Evolutionary conservation across 2,888 invertebrate genomes (phyloP).

Genomic region (Monochamus alternatus): DNA sequence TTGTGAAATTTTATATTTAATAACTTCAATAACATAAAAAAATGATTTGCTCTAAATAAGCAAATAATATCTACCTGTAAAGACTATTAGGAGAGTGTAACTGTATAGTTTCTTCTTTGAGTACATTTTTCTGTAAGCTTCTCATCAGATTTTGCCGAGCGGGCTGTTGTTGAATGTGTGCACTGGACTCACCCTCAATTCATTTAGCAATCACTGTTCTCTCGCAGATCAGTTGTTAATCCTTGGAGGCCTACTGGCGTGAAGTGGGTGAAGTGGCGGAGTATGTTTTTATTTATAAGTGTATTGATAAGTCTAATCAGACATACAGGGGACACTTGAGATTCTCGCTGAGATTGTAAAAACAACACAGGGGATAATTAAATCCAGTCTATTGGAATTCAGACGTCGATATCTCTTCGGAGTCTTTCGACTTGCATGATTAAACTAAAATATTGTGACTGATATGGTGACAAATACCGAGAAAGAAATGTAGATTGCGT

Average conservation of each 20-base stretch:
- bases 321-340: constrained; percentile 1
- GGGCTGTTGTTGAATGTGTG: not conserved
- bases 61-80: constrained; percentile 7
- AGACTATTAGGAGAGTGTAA: constrained; percentile 10
- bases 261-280: not conserved
- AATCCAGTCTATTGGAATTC: not conserved
- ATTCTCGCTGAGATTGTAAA: constrained; percentile 1
- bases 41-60: not conserved
- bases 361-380: not conserved
- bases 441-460: not conserved
- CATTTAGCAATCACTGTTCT: not conserved
- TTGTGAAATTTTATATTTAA: no score
- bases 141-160: not conserved
- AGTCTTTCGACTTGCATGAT: not conserved
- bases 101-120: not conserved
- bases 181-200: not conserved
- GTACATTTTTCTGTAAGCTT: not conserved
- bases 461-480: not conserved
- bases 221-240: not conserved
- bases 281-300: constrained; percentile 5
- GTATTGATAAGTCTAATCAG: not conserved
- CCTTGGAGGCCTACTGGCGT: not conserved
- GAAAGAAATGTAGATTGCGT: not conserved
- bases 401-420: not conserved
- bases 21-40: not conserved